Conservation (phyloP, 1,140 invertebrate species). For the Eupristina koningsbergeri region DNA sequence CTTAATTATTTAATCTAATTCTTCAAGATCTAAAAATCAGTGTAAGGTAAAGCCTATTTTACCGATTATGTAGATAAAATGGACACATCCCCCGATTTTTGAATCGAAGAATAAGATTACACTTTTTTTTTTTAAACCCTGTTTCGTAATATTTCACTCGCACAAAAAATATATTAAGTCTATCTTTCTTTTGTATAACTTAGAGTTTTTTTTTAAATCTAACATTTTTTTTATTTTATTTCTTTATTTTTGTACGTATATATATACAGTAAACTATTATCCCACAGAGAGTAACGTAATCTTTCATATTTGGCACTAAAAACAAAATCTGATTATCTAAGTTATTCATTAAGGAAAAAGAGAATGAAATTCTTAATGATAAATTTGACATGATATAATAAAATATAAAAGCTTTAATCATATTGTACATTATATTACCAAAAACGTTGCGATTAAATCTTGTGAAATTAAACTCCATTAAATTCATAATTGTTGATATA, state of each 20-base stretch:
- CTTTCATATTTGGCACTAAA: slow-evolving; percentile 33
- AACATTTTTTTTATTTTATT: slow-evolving; percentile 4
- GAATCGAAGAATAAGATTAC: slow-evolving; percentile 36
- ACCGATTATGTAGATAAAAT: neutral
- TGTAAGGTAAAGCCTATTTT: neutral
- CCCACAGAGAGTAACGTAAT: neutral
- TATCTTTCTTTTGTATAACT: slow-evolving; percentile 34
- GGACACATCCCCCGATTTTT: slow-evolving; percentile 16
- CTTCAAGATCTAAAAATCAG: slow-evolving; percentile 31
- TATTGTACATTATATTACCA: neutral
- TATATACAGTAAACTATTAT: slow-evolving; percentile 17
- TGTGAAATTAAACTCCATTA: slow-evolving; percentile 15
- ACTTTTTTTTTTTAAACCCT: slow-evolving; percentile 46
- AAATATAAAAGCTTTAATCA: neutral
- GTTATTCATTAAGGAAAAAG: slow-evolving; percentile 18
- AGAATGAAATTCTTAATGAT: neutral
- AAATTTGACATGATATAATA: neutral
- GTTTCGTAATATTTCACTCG: slow-evolving; percentile 45
- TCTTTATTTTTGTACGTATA: slow-evolving; percentile 11
- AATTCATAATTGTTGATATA: slow-evolving; percentile 4
- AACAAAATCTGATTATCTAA: slow-evolving; percentile 39
- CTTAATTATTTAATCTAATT: slow-evolving; percentile 38
- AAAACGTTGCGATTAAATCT: slow-evolving; percentile 1
- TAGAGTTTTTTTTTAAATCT: slow-evolving; percentile 14
- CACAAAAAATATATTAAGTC: slow-evolving; percentile 48